Evolutionary conservation across 2,113 vertebrate genomes (phyloP), one percentile per base, ranked within the genome.

Genomic region (Pseudorectes ferrugineus): DNA sequence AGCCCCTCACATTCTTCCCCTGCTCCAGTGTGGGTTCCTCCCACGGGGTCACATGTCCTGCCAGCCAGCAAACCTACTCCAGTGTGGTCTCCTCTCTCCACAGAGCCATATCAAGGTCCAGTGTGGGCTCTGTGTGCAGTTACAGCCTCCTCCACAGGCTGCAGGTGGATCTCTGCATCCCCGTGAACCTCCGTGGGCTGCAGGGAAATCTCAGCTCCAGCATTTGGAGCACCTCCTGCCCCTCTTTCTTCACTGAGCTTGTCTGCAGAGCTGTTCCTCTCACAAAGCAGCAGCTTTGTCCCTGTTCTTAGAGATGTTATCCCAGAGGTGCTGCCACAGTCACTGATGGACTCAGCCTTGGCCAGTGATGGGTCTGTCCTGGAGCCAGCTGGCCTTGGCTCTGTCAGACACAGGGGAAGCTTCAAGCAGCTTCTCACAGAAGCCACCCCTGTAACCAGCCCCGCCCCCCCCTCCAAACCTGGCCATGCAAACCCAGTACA

Each of bases 1-100:
- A 22, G 74, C 13, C 20, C 31, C 26, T 68, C 28, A 16, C 28
- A 22, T 25, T 63, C 10, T 46, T 63, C 28, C 63, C 5, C 22
- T 33, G 31, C 25, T 48, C 20, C 54, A 62, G 29, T 0, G 0
- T 35, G 29, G 25, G 8, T 75, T 75, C 6, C 38, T 67, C 17
- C n/a, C 25, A 4, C 12, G 11, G 24, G 24, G 6, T 81, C 22
- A 6, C 3, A 1, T 0, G 0, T 48, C 28, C n/a, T 59, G 52
- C 38, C 38, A 38, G 22, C 23, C 45, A 43, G 22, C 26, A 38
- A 46, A 67, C 13, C 45, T 67, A 3, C 17, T 61, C 45, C 46
- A 33, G 14, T 2, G 8, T 28, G 54, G 29, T 10, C 22, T 75
- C 8, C 18, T 42, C 29, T n/a, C 5, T 35, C 5, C 40, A 13